A percentile compares a stretch with the other conserved stretches of the same genome.
Conservation (phyloP, 2,797 vertebrate species). For the Morelia viridis region DNA sequence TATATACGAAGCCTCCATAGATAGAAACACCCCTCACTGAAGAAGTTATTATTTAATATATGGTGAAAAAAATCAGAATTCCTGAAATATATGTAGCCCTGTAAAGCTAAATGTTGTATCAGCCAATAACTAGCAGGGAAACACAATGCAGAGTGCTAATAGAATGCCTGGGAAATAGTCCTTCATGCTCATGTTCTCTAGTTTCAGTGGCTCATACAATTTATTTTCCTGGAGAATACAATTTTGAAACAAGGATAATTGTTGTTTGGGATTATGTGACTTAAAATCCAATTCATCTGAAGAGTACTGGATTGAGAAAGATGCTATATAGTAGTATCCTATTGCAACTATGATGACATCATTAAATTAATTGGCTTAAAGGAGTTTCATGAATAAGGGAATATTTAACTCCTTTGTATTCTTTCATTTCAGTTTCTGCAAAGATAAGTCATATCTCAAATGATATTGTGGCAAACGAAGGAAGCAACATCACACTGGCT, state of each 20-base stretch:
- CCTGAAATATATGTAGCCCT: not conserved
- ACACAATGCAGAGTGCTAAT: not conserved
- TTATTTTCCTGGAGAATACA: not conserved
- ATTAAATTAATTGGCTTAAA: not conserved
- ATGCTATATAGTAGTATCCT: not conserved
- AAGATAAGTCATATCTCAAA: conserved; percentile 95
- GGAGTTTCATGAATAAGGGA: not conserved
- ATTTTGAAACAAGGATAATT: not conserved
- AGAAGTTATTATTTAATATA: not conserved
- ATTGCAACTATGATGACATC: not conserved
- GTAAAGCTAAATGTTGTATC: not conserved
- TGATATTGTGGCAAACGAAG: conserved; percentile 92
- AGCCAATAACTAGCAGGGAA: not conserved
- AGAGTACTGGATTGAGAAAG: not conserved
- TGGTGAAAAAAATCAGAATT: not conserved
- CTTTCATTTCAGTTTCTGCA: conserved; percentile 85
- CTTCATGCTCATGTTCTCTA: not conserved
- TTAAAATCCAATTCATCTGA: not conserved
- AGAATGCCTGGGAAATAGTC: not conserved
- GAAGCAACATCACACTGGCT: conserved; percentile 91
- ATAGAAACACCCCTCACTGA: not conserved
- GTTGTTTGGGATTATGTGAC: not conserved
- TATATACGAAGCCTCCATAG: not conserved
- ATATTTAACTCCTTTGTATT: conserved; percentile 26
- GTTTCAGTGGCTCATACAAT: not conserved